Conservation (phyloP, 1,140 invertebrate species). For the Drosophila ambigua region DNA sequence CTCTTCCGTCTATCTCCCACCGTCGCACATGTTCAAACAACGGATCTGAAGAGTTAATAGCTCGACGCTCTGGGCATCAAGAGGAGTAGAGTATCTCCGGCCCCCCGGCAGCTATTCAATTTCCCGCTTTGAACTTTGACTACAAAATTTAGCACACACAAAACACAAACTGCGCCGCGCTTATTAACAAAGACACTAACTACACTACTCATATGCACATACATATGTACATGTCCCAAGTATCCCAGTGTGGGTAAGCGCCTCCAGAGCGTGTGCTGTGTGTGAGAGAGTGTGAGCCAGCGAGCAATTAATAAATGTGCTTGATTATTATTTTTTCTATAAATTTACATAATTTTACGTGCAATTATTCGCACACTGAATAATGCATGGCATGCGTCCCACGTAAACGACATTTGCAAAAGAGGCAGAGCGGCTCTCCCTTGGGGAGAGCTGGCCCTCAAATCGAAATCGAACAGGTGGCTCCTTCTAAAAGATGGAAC, state of each 20-base stretch:
- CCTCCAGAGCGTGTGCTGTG: background rate
- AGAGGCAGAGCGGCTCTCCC: background rate
- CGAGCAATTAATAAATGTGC: slow-evolving; percentile 55
- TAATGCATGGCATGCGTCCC: slow-evolving; percentile 39
- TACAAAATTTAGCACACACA: slow-evolving; percentile 70
- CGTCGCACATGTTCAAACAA: slow-evolving; percentile 37
- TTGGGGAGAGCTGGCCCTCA: too few species aligned
- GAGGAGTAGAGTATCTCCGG: too few species aligned
- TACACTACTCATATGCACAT: slow-evolving; percentile 13
- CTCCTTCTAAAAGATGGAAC: background rate
- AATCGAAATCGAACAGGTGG: slow-evolving; percentile 21
- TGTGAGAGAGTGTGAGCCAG: slow-evolving; percentile 18
- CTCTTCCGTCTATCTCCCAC: background rate
- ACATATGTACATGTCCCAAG: background rate
- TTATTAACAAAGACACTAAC: slow-evolving; percentile 65
- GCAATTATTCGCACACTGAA: slow-evolving; percentile 61
- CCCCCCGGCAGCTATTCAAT: slow-evolving; percentile 37
- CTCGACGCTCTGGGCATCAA: background rate
- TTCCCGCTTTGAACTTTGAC: slow-evolving; percentile 63
- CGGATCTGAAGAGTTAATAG: slow-evolving; percentile 4
- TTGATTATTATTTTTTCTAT: slow-evolving; percentile 39
- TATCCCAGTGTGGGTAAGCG: slow-evolving; percentile 4
- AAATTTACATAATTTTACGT: slow-evolving; percentile 70
- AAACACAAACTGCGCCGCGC: slow-evolving; percentile 63
- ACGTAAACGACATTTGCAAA: slow-evolving; percentile 38